phyloP scores from a whole-genome alignment of 2,113 vertebrate species.

The Quiscalus mexicanus region DNA sequence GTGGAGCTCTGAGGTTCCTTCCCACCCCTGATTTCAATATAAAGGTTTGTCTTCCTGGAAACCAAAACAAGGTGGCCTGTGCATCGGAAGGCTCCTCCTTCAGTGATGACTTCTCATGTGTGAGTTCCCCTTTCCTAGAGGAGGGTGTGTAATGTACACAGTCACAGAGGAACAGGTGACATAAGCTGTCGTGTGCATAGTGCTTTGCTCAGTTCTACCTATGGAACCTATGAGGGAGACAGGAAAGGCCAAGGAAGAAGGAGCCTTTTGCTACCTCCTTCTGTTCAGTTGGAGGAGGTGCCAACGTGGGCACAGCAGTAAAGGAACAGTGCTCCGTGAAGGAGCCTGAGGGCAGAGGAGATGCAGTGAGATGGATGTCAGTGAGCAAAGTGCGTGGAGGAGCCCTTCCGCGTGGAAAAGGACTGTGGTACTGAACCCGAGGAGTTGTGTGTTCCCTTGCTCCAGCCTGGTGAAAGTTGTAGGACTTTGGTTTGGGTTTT shows the following conservation, averaged over 20 bases:
- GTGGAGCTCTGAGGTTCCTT: not conserved
- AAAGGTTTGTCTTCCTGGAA: not conserved
- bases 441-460: not conserved
- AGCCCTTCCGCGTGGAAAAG: accelerated
- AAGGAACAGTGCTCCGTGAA: not conserved
- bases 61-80: not conserved
- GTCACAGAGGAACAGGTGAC: not conserved
- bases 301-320: accelerated
- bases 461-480: not conserved
- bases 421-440: accelerated
- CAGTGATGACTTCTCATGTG: not conserved
- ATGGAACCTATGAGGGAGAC: not conserved
- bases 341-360: not conserved
- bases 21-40: no score
- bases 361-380: accelerated
- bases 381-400: not conserved
- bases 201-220: not conserved
- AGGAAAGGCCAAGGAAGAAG: no score
- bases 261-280: accelerated
- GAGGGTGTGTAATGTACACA: accelerated
- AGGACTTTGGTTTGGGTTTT: not conserved
- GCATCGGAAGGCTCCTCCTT: not conserved
- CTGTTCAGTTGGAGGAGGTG: not conserved
- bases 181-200: not conserved
- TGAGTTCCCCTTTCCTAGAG: not conserved